phyloP scores from a whole-genome alignment of 2,797 vertebrate genomes.

The Tokudaia muenninki region DNA sequence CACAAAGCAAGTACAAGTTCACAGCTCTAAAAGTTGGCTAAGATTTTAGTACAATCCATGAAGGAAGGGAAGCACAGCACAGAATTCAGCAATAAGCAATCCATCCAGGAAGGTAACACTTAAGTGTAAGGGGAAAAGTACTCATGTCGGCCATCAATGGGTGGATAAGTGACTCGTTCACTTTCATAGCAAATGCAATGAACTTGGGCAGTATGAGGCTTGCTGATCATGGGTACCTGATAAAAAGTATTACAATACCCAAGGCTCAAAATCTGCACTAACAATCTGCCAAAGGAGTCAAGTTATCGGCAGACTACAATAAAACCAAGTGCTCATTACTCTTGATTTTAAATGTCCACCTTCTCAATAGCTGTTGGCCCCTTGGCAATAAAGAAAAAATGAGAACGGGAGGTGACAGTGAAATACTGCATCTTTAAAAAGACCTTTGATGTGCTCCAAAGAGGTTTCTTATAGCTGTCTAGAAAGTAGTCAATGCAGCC shows the following conservation, averaged over 20 bases:
- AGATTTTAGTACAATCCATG: constrained; percentile 27
- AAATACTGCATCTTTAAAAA: constrained; percentile 29
- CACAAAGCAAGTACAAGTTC: not conserved
- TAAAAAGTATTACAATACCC: constrained; percentile 61
- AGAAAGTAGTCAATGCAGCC: constrained; percentile 49
- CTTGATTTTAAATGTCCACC: constrained; percentile 44
- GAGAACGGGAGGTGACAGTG: constrained; percentile 14
- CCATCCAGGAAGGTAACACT: not conserved
- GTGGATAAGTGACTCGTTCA: not conserved
- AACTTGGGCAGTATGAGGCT: not conserved
- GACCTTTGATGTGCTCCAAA: constrained; percentile 18
- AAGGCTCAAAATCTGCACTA: constrained; percentile 53
- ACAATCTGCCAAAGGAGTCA: constrained; percentile 29
- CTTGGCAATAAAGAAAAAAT: constrained; percentile 37
- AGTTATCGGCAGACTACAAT: constrained; percentile 40
- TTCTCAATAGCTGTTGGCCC: constrained; percentile 36
- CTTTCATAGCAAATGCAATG: constrained; percentile 58
- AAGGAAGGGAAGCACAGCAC: constrained; percentile 25
- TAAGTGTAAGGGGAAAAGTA: constrained; percentile 53
- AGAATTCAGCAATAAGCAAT: constrained; percentile 57
- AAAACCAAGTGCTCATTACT: constrained; percentile 66
- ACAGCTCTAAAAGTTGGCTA: constrained; percentile 25
- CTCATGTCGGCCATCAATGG: not conserved
- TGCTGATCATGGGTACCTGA: constrained; percentile 45
- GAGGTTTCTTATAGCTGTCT: not conserved